Percentiles rank a stretch among this genome's conserved stretches.
Conservation (phyloP, 2,797 vertebrate species). For the Sphaeramia orbicularis region DNA sequence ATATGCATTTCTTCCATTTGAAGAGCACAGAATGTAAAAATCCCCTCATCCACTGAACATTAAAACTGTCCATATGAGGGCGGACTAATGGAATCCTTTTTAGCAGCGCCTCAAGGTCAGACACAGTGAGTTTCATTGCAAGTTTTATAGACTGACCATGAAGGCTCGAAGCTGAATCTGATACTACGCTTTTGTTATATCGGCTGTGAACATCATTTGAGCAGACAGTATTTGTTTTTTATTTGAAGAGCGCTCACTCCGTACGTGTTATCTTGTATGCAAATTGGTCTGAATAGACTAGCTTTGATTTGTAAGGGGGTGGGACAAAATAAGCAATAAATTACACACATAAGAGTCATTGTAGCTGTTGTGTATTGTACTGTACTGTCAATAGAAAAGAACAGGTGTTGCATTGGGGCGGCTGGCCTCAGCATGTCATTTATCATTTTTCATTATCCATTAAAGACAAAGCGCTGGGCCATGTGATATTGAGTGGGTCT, state of each 20-base stretch:
- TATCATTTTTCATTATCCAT: conserved; percentile 73
- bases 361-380: background rate
- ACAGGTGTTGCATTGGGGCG: conserved; percentile 39
- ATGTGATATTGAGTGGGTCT: conserved; percentile 74
- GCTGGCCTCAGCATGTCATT: conserved; percentile 38
- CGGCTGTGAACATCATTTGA: background rate
- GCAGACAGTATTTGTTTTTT: conserved; percentile 9
- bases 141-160: conserved; percentile 52
- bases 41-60: conserved; percentile 15
- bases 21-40: conserved; percentile 14
- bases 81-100: conserved; percentile 45
- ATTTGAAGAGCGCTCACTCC: conserved; percentile 34
- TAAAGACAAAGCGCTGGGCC: conserved; percentile 68
- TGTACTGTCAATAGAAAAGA: conserved; percentile 34
- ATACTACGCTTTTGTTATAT: conserved; percentile 12
- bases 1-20: conserved; percentile 13
- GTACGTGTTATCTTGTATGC: conserved; percentile 13
- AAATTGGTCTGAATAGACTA: conserved; percentile 22
- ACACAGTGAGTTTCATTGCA: conserved; percentile 39
- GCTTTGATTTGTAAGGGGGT: background rate
- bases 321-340: conserved; percentile 27
- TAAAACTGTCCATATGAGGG: conserved; percentile 33
- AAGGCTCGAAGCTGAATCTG: conserved; percentile 25
- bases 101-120: conserved; percentile 60
- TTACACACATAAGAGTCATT: background rate